Evolutionary conservation across 1,140 invertebrate genomes (phyloP).

Genomic region (Brachionus koreanus): DNA sequence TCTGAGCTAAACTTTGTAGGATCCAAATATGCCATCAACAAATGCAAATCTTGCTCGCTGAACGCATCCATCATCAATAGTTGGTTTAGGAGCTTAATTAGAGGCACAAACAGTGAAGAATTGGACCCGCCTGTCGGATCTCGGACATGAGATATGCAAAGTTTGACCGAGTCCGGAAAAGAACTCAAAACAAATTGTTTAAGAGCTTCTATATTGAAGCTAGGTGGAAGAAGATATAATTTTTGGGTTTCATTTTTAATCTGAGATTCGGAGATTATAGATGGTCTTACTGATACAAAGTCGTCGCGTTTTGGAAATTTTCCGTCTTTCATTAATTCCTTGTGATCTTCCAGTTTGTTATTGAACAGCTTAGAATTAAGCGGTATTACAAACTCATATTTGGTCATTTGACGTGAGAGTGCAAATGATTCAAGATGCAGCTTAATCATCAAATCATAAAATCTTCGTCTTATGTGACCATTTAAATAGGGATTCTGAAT

Average conservation of each 20-base stretch:
- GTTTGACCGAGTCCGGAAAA: constrained; percentile 83
- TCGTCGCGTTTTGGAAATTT: constrained; percentile 45
- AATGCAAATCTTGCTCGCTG: constrained; percentile 69
- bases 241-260: background rate
- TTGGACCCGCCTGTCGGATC: constrained; percentile 97
- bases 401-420: constrained; percentile 72
- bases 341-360: background rate
- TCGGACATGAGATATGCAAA: constrained; percentile 92
- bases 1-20: constrained; percentile 74
- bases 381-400: constrained; percentile 86
- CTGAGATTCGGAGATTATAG: constrained; percentile 71
- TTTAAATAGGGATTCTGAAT: constrained; percentile 93
- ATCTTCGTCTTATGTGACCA: constrained; percentile 86
- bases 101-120: constrained; percentile 93
- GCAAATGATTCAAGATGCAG: constrained; percentile 93
- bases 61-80: constrained; percentile 83
- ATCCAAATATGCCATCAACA: constrained; percentile 87
- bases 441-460: constrained; percentile 92
- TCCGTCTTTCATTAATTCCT: background rate
- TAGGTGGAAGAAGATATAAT: constrained; percentile 61
- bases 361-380: constrained; percentile 76
- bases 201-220: constrained; percentile 86
- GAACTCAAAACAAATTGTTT: constrained; percentile 90
- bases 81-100: constrained; percentile 89
- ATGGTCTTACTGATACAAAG: constrained; percentile 78